Evolutionary conservation across 2,113 vertebrate genomes (phyloP).

Genomic region (Colinus virginianus): DNA sequence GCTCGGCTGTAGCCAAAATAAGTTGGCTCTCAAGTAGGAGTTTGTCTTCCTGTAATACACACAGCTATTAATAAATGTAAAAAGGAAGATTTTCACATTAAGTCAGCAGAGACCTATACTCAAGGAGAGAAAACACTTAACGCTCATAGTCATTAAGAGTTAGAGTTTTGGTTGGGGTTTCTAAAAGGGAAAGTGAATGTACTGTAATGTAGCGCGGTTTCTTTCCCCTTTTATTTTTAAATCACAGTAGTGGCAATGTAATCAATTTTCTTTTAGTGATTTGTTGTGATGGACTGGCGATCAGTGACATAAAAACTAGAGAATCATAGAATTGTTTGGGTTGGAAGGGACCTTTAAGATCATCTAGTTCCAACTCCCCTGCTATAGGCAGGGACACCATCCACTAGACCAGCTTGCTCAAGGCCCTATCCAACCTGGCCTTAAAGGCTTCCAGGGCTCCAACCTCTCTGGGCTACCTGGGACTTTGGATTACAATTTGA

Average conservation of each 20-base stretch:
- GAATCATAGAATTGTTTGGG: too few relatives aligned
- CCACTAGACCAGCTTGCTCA: too few relatives aligned
- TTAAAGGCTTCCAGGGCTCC: too few relatives aligned
- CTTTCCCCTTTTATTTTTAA: not conserved
- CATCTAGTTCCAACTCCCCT: too few relatives aligned
- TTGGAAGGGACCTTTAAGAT: too few relatives aligned
- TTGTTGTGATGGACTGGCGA: not conserved
- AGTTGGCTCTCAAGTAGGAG: constrained; percentile 96
- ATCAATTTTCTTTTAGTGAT: not conserved
- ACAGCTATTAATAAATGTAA: not conserved
- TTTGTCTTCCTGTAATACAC: constrained; percentile 90
- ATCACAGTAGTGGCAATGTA: not conserved
- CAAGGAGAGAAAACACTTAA: not conserved
- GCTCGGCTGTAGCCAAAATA: constrained; percentile 95
- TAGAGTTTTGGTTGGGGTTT: not conserved
- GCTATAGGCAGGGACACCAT: too few relatives aligned
- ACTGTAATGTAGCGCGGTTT: not conserved
- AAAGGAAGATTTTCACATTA: not conserved
- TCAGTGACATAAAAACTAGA: not conserved
- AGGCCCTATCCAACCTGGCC: too few relatives aligned
- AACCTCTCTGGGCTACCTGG: too few relatives aligned
- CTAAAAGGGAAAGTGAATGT: not conserved
- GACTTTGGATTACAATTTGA: not conserved
- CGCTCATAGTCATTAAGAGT: not conserved
- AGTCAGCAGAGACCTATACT: not conserved